Base-by-base conservation (phyloP, 2,888 invertebrate genomes). In the Apotomis betuletana region DNA sequence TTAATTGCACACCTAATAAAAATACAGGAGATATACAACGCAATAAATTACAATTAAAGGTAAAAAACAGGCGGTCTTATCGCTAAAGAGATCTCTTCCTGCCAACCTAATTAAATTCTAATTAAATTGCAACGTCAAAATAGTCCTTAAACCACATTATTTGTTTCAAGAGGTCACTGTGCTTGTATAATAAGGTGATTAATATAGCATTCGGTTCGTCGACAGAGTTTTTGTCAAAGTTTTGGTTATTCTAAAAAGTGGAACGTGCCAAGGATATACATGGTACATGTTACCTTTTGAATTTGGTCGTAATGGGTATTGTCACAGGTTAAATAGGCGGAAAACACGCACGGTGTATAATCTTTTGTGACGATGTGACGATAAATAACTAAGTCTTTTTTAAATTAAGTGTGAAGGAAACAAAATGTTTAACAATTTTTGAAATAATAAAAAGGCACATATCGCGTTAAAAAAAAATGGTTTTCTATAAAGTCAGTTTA, bases 291-390 rank as follows among this genome's bases (percentile, higher is more conserved):
- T 15, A 3, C n/a, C 12, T 65, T 65, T 65, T 27, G 55, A 15
- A n/a, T 36, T 10, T 0, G 46, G n/a, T 27, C 2, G 36, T 36
- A n/a, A 4, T 3, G 3, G 4, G 15, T 36, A 54, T 49, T 65
- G 59, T 67, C 65, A 67, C 55, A 27, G 51, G 36, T 10, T 58
- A 58, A 65, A 67, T 59, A 27, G 49, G 8, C 52, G 59, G 52
- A 59, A 59, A 54, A 51, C 69, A 62, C 61, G 70, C 65, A 46
- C 8, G n/a, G 54, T 44, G n/a, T 59, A 12, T 58, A 63, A 70
- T 55, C 38, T 46, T 65, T 70, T 55, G 36, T 65, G 59, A 58
- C 27, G 27, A 27, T 27, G 27, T 27, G 27, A 27, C 27, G 27
- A 27, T 27, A 27, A 27, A 27, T 27, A 27, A 27, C 27, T 27